These are phyloP conservation scores for Drosophila jambulina DNA, from an alignment of 1,140 invertebrate species.

Conservation along the genomic window DNA sequence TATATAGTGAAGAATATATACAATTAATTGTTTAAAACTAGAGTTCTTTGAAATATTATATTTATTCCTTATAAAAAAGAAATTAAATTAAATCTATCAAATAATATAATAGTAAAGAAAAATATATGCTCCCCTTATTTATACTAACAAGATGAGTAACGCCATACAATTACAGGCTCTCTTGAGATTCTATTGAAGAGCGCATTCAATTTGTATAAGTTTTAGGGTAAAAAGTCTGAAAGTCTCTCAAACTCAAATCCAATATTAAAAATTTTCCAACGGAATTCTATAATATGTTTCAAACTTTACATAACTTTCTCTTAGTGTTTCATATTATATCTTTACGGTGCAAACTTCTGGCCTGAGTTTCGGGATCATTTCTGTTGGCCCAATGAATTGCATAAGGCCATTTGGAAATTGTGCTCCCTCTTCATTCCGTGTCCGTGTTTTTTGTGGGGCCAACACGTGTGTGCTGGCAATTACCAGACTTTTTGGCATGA, in stretches of 20 bases:
- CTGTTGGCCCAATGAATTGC: conserved; percentile 34
- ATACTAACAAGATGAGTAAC: no score
- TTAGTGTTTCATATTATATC: not conserved
- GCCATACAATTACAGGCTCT: not conserved
- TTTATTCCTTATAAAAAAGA: not conserved
- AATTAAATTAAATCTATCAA: not conserved
- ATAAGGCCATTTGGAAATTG: conserved; percentile 46
- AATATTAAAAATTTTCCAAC: no score
- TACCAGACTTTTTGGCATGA: conserved; percentile 46
- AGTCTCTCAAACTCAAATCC: no score
- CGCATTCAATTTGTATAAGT: no score
- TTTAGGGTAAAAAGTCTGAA: no score
- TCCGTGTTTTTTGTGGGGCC: conserved; percentile 20
- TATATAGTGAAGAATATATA: not conserved
- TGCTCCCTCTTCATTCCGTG: conserved; percentile 2
- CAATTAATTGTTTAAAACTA: no score
- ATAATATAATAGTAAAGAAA: no score
- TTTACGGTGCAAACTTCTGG: conserved; percentile 2
- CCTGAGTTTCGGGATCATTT: conserved; percentile 26
- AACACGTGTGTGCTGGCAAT: conserved; percentile 38
- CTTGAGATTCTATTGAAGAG: no score
- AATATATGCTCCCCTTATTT: no score
- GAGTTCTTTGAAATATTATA: not conserved
- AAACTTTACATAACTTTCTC: not conserved
- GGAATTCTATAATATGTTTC: no score